Evolutionary conservation across 30 jellyfish, hydroid and myxozoan genomes (phyloP).

Genomic region (Mastigias papua): DNA sequence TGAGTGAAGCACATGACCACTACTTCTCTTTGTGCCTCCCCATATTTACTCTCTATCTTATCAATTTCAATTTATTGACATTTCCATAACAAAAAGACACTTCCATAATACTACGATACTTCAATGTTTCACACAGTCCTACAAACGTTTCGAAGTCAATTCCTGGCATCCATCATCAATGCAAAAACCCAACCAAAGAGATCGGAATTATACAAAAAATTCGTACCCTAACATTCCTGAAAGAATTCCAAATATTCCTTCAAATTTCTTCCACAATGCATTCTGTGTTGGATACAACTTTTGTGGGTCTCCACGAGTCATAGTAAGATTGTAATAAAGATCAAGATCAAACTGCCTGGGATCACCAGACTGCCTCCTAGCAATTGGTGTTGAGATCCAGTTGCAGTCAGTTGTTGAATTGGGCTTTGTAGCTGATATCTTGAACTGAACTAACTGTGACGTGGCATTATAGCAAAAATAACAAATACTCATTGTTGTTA

Average conservation of each 20-base stretch:
- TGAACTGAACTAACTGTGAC: conserved; percentile 51
- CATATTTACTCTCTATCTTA: too few species aligned
- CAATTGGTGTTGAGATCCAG: conserved; percentile 78
- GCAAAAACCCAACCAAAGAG: too few species aligned
- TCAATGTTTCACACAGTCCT: too few species aligned
- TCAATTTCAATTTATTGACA: too few species aligned
- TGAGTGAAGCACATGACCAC: background rate
- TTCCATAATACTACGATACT: too few species aligned
- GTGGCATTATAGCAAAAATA: conserved; percentile 78
- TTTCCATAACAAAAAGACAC: too few species aligned
- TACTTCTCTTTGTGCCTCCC: too few species aligned
- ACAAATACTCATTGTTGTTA: conserved; percentile 55
- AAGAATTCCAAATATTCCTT: conserved; percentile 48
- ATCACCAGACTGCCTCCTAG: conserved; percentile 65
- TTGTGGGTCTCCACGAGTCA: conserved; percentile 69
- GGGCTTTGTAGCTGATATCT: conserved; percentile 53
- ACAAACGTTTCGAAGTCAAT: too few species aligned
- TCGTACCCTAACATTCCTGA: conserved; percentile 77
- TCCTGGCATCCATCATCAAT: too few species aligned
- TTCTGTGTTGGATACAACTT: conserved; percentile 74
- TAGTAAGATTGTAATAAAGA: conserved; percentile 48
- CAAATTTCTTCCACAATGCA: conserved; percentile 84
- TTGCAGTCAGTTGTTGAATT: conserved; percentile 51
- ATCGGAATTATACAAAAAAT: background rate
- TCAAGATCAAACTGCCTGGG: conserved; percentile 79